These are phyloP conservation scores for Cyphomyrmex costatus DNA, from an alignment of 1,140 invertebrate species.

Conservation along the genomic window DNA sequence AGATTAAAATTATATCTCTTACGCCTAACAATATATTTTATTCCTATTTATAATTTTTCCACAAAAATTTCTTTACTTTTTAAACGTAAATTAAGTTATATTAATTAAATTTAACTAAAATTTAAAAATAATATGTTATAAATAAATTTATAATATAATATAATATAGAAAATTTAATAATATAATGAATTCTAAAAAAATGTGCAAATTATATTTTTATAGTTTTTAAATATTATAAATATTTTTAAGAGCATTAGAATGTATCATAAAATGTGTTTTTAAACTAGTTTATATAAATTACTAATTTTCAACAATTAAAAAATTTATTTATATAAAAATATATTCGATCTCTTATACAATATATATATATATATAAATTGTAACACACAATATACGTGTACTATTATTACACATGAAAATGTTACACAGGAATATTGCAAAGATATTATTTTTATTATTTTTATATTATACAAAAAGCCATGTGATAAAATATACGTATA, in stretches of 20 bases:
- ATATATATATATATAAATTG: not conserved
- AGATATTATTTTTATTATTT: constrained; percentile 41
- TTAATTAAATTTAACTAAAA: not conserved
- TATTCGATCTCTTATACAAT: not conserved
- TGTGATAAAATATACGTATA: constrained; percentile 19
- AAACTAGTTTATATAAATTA: not conserved
- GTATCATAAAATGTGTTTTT: not conserved
- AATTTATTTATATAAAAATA: not conserved
- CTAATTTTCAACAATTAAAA: constrained; percentile 17
- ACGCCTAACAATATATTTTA: not conserved
- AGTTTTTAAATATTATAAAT: not conserved
- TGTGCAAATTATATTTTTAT: not conserved
- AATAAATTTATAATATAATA: not conserved
- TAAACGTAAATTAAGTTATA: not conserved
- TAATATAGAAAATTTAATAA: not conserved
- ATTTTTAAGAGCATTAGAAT: not conserved
- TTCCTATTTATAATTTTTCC: not conserved
- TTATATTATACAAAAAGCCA: not conserved
- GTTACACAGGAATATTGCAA: not conserved
- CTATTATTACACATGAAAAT: not conserved
- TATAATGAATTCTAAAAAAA: not conserved
- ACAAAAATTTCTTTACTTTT: not conserved
- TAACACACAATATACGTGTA: not conserved
- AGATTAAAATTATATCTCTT: not conserved
- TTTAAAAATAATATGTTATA: too few relatives aligned